Evolutionary conservation across 2,113 vertebrate genomes (phyloP), one percentile per base, ranked within the genome.

Genomic region (Ginglymostoma cirratum): DNA sequence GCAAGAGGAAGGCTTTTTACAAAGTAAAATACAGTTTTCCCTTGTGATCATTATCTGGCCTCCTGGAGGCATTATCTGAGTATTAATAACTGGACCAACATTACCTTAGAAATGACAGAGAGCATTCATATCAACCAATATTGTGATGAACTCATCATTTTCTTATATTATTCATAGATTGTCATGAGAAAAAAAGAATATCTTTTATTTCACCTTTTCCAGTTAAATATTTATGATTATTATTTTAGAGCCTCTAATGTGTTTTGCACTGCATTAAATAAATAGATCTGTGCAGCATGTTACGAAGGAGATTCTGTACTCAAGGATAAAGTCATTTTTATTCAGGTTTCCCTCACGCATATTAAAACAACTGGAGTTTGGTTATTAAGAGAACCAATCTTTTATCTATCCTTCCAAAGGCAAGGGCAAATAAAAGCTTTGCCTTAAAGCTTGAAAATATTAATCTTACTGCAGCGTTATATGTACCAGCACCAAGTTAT

Each of bases 211-310:
- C 69, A 94, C 19, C 21, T 61, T 14, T 93, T 93, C 19, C 66
- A 94, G 66, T 94, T 94, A 69, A 94, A 94, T 94, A 94, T 69
- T 94, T 94, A 94, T 94, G 66, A 70, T 94, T 94, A 45, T 94
- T 14, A 27, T 42, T 70, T 69, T 94, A 21, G 19, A 45, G 38
- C 61, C 42, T 67, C 66, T 38, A 70, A 70, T 69, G 65, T 94
- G 65, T 69, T 69, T 42, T 70, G 65, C 38, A 45, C 52, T 66
- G 55, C 89, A 93, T 5, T 15, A 38, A 66, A 66, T 19, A 38
- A 55, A 66, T 38, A 66, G 23, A 69, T 70, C 92, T 45, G 10
- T 94, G 38, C 21, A 69, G 65, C 65, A 94, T 38, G 7, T 2
- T 94, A 94, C 21, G 27, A 94, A 42, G n/a, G 7, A 42, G n/a